Conservation (phyloP, 2,113 vertebrate species). For the Psittacula cyanocephala region DNA sequence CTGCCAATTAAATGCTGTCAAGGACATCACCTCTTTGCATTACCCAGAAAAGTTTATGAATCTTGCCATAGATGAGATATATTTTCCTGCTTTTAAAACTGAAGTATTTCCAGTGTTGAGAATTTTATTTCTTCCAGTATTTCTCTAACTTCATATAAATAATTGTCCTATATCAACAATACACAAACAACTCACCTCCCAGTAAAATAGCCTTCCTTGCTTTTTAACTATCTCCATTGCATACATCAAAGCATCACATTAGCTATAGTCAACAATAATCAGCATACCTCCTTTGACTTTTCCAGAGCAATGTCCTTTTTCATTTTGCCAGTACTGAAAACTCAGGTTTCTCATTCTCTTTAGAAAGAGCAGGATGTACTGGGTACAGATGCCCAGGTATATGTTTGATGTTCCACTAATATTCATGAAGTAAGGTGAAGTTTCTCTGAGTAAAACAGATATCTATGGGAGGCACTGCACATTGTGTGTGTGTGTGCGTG, state of each 20-base stretch:
- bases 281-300: not conserved
- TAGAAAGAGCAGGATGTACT: not conserved
- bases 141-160: not conserved
- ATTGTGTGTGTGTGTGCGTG: not conserved
- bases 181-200: not conserved
- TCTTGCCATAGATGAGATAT: not conserved
- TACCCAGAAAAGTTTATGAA: not conserved
- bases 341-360: not conserved
- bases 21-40: not conserved
- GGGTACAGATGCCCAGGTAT: fast-evolving
- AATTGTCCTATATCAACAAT: not conserved
- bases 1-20: not conserved
- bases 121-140: not conserved
- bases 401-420: not conserved
- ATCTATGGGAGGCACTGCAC: not conserved
- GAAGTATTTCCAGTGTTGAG: not conserved
- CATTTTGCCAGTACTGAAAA: not conserved
- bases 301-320: not conserved
- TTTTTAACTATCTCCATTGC: not conserved
- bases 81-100: not conserved
- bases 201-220: not conserved
- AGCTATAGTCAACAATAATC: not conserved
- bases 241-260: not conserved
- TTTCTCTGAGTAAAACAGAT: not conserved
- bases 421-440: not conserved